Evolutionary conservation across 2,797 vertebrate genomes (phyloP), one percentile per base, ranked within the genome.

Genomic region (Pteropus rufus): DNA sequence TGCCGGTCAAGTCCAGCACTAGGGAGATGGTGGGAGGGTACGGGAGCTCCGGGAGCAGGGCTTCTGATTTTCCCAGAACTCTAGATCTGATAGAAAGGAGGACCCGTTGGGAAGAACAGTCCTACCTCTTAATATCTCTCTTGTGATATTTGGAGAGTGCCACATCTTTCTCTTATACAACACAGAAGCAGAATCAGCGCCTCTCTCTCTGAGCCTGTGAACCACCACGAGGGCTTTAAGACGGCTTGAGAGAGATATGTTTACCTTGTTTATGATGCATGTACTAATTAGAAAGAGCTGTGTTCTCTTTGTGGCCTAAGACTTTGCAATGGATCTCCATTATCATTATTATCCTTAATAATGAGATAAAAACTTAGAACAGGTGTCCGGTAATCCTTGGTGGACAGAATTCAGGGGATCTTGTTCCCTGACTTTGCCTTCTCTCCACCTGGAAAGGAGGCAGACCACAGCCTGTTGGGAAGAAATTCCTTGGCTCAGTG

Each of bases 291-390:
- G 67, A 89, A 96, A 91, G 80, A 81, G 34, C n/a, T 36, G 15
- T 89, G 56, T 72, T 95, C 54, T 64, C 72, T 95, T 89, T 97
- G 91, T 96, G 96, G 67, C 5, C 0, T 89, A 87, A 95, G 90
- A 89, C 83, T 75, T 94, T 83, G 73, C 49, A 29, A 2, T 62
- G 85, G 89, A 26, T 75, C 46, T 80, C 26, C 18, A 29, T 56
- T 6, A 21, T 39, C 90, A 41, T 81, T 62, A n/a, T 92, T 86
- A 65, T 58, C 91, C 76, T 34, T 91, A 90, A 95, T 88, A 92
- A 76, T 93, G 89, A 94, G 70, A 72, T 75, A 75, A 93, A 95
- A 23, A 54, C 76, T 80, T 82, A 81, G 60, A 81, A 24, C 73
- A 96, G 83, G 64, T 91, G 85, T 84, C 67, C 89, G 69, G 23